A percentile compares a stretch with the other conserved stretches of the same genome.
Evolutionary conservation across 2,797 vertebrate genomes (phyloP).

Genomic region (Enteromius unitaeniatus): DNA sequence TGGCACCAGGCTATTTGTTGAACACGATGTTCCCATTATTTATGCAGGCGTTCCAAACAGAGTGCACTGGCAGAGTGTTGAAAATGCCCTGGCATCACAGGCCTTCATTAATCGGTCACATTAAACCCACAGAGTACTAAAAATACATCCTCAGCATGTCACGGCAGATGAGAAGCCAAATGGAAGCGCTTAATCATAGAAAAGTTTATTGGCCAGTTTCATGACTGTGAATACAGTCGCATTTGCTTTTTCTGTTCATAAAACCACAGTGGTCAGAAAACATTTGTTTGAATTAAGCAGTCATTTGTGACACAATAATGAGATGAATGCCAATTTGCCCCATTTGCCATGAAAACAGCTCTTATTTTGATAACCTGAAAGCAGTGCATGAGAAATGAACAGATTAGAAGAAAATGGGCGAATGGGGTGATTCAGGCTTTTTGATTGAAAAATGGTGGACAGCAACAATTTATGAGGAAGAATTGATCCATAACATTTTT

Average conservation of each 20-base stretch:
- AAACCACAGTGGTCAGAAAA: constrained; percentile 45
- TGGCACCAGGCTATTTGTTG: constrained; percentile 62
- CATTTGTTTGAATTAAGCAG: constrained; percentile 45
- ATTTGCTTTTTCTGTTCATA: constrained; percentile 46
- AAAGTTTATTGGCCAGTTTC: constrained; percentile 51
- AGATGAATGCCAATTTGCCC: constrained; percentile 34
- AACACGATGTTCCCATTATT: constrained; percentile 67
- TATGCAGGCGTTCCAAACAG: constrained; percentile 65
- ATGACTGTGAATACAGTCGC: constrained; percentile 56
- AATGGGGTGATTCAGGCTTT: neutral
- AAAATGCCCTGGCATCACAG: constrained; percentile 58
- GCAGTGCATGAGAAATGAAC: neutral
- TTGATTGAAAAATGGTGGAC: neutral
- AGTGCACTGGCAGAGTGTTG: constrained; percentile 59
- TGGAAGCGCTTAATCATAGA: constrained; percentile 60
- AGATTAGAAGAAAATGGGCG: neutral
- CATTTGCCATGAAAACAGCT: constrained; percentile 25
- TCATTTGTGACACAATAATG: constrained; percentile 28
- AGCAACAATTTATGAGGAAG: neutral
- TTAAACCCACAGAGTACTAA: constrained; percentile 58
- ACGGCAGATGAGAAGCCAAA: constrained; percentile 58
- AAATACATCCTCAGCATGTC: constrained; percentile 62
- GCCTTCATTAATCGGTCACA: constrained; percentile 65
- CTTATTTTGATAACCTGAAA: constrained; percentile 38
- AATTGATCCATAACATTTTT: neutral